phyloP scores from a whole-genome alignment of 2,113 vertebrate genomes.

The Caretta caretta region DNA sequence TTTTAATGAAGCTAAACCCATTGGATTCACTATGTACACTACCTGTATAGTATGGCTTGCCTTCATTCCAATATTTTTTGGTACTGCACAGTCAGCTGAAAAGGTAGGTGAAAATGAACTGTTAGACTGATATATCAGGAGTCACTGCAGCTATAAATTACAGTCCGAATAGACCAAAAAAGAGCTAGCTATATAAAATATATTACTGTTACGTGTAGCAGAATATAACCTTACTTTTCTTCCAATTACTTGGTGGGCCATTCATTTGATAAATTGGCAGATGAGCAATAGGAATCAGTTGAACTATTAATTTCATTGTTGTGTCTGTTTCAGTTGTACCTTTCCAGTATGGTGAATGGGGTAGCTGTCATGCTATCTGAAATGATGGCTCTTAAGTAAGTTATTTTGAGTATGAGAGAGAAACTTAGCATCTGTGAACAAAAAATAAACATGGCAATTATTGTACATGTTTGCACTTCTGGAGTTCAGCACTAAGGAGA shows the following conservation, averaged over 20 bases:
- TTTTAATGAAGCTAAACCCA: slow-evolving; percentile 98
- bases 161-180: not conserved
- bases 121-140: not conserved
- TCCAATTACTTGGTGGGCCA: not conserved
- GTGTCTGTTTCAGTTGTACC: slow-evolving; percentile 42
- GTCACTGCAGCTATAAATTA: not conserved
- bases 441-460: not conserved
- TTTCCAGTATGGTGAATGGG: slow-evolving; percentile 16
- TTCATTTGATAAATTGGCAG: slow-evolving; percentile 40
- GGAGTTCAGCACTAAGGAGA: not conserved
- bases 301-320: slow-evolving; percentile 54
- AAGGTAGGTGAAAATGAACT: slow-evolving; percentile 86
- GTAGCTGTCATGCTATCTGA: not conserved
- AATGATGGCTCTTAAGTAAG: slow-evolving; percentile 33
- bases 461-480: not conserved
- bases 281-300: slow-evolving; percentile 55
- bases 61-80: slow-evolving; percentile 99
- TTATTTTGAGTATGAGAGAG: slow-evolving; percentile 5
- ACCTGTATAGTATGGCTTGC: slow-evolving; percentile 98
- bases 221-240: not conserved
- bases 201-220: rapidly evolving
- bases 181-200: not conserved
- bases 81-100: slow-evolving; percentile 95
- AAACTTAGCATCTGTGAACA: not conserved
- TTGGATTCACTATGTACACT: slow-evolving; percentile 99